These are phyloP conservation scores for Lysandra coridon DNA, from an alignment of 2,888 invertebrate genomes.

Conservation along the genomic window DNA sequence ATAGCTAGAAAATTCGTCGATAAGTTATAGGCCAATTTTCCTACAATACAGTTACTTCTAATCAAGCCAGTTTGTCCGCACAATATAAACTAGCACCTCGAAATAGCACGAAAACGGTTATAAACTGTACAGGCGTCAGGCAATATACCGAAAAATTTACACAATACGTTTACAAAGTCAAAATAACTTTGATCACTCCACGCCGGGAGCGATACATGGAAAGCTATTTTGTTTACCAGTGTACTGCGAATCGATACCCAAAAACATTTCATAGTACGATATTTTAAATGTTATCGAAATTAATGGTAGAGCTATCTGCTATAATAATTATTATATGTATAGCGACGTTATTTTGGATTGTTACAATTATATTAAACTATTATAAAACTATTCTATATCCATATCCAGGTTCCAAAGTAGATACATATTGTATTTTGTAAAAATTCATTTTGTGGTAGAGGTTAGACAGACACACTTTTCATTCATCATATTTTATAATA, in stretches of 20 bases:
- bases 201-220: slow-evolving; percentile 25
- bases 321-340: neutral
- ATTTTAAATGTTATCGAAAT: neutral
- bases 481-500: neutral
- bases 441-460: too few species aligned
- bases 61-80: neutral
- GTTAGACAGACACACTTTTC: too few species aligned
- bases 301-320: neutral
- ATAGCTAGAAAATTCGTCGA: neutral
- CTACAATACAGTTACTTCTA: neutral
- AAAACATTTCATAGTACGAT: neutral
- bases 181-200: slow-evolving; percentile 30
- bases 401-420: too few species aligned
- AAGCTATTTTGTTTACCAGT: slow-evolving; percentile 32
- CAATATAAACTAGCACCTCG: neutral
- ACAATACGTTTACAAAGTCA: slow-evolving; percentile 30
- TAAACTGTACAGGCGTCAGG: slow-evolving; percentile 24
- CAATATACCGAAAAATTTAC: slow-evolving; percentile 32
- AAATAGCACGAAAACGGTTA: slow-evolving; percentile 1
- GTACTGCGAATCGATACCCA: slow-evolving; percentile 1
- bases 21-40: neutral
- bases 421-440: too few species aligned
- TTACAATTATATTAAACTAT: too few species aligned
- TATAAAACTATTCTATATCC: too few species aligned
- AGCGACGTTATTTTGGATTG: neutral